Evolutionary conservation across 2,797 vertebrate genomes (phyloP).

Genomic region (Sylvia borin): DNA sequence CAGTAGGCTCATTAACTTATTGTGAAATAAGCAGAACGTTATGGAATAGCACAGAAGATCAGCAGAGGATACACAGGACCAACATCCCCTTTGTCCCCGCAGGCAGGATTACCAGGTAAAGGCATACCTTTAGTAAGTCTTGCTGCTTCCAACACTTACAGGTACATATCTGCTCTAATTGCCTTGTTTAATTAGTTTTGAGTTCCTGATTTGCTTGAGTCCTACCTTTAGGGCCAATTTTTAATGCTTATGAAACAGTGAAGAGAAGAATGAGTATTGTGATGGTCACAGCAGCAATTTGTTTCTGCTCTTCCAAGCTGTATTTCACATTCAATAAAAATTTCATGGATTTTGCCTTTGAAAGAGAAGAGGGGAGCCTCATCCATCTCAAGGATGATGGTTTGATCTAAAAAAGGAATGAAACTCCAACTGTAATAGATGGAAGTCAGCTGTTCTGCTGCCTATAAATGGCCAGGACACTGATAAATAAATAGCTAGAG

Average conservation of each 20-base stretch:
- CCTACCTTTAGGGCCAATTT: neutral
- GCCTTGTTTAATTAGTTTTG: neutral
- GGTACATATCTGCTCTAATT: neutral
- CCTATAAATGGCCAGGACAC: neutral
- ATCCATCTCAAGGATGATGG: neutral
- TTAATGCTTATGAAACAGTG: neutral
- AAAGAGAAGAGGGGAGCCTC: neutral
- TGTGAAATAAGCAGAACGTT: slow-evolving; percentile 19
- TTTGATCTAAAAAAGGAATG: neutral
- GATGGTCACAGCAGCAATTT: neutral
- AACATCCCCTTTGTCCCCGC: neutral
- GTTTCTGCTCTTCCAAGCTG: neutral
- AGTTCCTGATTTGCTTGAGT: neutral
- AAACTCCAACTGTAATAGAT: neutral
- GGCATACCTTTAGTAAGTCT: neutral
- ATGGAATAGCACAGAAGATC: neutral
- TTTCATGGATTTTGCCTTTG: neutral
- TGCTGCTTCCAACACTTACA: neutral
- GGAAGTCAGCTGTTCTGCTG: neutral
- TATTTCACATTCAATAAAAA: neutral
- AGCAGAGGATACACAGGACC: neutral
- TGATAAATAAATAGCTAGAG: neutral
- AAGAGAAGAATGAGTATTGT: neutral
- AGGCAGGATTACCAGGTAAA: neutral
- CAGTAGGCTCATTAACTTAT: neutral